These are phyloP conservation scores for Drosophila koepferae DNA, from an alignment of 2,888 invertebrate genomes.

Conservation along the genomic window DNA sequence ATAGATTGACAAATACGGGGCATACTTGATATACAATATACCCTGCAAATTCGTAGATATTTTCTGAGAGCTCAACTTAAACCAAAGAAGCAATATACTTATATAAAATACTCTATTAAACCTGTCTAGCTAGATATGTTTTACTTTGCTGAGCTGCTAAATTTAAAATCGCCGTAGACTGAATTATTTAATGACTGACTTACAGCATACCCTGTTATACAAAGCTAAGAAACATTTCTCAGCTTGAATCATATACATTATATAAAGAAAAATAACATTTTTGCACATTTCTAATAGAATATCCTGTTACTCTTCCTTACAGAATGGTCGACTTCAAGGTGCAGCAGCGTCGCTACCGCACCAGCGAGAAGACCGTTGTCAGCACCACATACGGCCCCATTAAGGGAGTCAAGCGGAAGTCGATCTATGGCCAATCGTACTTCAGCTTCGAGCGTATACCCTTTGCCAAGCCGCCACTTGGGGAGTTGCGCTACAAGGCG, in stretches of 20 bases:
- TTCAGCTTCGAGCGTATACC: constrained; percentile 84
- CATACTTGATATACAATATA: not conserved
- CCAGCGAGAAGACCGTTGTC: constrained; percentile 81
- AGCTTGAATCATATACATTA: not conserved
- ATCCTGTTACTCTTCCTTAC: not conserved
- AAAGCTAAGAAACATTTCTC: too few relatives aligned
- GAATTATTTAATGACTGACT: not conserved
- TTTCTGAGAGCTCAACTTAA: too few relatives aligned
- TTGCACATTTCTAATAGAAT: not conserved
- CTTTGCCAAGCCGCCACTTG: constrained; percentile 84
- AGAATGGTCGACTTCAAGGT: constrained; percentile 82
- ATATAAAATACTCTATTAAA: not conserved
- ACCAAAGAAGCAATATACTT: rapidly evolving
- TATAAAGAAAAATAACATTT: not conserved
- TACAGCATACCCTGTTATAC: too few relatives aligned
- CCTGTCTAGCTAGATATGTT: not conserved
- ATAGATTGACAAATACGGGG: not conserved
- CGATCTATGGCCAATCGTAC: constrained; percentile 83
- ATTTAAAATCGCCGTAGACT: not conserved
- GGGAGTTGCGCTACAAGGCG: constrained; percentile 84
- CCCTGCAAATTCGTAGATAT: not conserved
- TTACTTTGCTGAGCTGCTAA: not conserved
- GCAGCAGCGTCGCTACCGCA: constrained; percentile 79
- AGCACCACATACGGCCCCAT: constrained; percentile 83
- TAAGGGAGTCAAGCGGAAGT: constrained; percentile 83